phyloP scores from a whole-genome alignment of 2,888 invertebrate species.

The Tenodera sinensis region DNA sequence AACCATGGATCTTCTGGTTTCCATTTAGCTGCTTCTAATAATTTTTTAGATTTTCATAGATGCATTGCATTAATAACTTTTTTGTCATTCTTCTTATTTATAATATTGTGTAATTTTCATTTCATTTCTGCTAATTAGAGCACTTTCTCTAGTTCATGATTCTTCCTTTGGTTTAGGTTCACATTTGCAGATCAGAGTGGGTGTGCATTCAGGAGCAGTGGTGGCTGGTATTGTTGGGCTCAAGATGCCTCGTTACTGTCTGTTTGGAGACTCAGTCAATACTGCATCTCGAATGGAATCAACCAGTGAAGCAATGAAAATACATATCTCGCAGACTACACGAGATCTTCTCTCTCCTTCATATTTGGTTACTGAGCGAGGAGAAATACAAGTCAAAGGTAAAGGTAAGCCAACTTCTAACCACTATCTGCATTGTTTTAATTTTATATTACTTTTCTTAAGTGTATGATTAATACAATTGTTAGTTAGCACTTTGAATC shows the following conservation, averaged over 20 bases:
- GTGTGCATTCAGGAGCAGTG: constrained; percentile 69
- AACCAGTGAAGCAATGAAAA: constrained; percentile 87
- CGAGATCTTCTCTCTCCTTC: constrained; percentile 67
- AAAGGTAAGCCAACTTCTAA: constrained; percentile 58
- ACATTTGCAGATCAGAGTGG: constrained; percentile 78
- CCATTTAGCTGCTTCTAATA: too few relatives aligned
- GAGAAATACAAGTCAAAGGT: constrained; percentile 86
- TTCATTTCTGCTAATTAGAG: too few relatives aligned
- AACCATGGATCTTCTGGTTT: too few relatives aligned
- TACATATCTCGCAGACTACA: constrained; percentile 91
- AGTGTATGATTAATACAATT: too few relatives aligned
- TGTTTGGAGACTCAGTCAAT: constrained; percentile 89
- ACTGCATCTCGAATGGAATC: constrained; percentile 92
- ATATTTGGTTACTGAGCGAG: constrained; percentile 73
- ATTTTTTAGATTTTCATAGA: too few relatives aligned
- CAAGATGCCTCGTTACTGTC: constrained; percentile 84
- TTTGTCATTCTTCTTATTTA: too few relatives aligned
- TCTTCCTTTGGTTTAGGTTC: constrained; percentile 52
- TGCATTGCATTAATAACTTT: too few relatives aligned
- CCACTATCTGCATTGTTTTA: too few relatives aligned
- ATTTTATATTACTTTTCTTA: too few relatives aligned
- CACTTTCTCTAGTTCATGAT: too few relatives aligned
- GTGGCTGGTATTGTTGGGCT: constrained; percentile 92
- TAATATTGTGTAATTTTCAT: too few relatives aligned
- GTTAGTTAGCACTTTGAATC: too few relatives aligned